These are phyloP conservation scores for Platalea minor DNA, from an alignment of 2,797 vertebrate genomes.

Conservation along the genomic window DNA sequence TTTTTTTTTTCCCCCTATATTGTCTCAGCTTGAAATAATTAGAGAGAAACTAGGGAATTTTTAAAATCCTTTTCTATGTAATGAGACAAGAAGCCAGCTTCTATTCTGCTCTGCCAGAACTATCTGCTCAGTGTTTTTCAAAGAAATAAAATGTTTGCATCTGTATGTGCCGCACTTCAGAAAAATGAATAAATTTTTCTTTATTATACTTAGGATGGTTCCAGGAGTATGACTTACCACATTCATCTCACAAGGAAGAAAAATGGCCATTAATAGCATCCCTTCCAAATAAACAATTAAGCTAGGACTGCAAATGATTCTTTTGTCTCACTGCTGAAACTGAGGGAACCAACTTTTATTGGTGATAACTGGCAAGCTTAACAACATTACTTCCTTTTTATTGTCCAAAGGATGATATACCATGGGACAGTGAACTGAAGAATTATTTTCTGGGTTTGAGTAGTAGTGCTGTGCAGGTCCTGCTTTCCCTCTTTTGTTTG, in stretches of 20 bases:
- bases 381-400: not conserved
- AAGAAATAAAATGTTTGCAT: not conserved
- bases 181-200: not conserved
- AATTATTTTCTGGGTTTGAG: not conserved
- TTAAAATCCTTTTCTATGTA: not conserved
- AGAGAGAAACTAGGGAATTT: not conserved
- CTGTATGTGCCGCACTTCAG: not conserved
- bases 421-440: not conserved
- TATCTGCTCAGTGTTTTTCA: not conserved
- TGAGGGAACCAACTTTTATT: not conserved
- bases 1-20: not conserved
- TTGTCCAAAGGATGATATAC: not conserved
- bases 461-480: not conserved
- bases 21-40: not conserved
- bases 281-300: not conserved
- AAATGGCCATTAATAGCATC: not conserved
- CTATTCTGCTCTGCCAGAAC: not conserved
- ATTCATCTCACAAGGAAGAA: not conserved
- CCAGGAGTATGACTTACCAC: not conserved
- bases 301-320: not conserved
- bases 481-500: not conserved
- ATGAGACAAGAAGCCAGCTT: not conserved
- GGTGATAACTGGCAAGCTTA: not conserved
- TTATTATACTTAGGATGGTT: not conserved
- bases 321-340: not conserved